Evolutionary conservation across 2,113 vertebrate genomes (phyloP).

Genomic region (Hepsetus odoe): DNA sequence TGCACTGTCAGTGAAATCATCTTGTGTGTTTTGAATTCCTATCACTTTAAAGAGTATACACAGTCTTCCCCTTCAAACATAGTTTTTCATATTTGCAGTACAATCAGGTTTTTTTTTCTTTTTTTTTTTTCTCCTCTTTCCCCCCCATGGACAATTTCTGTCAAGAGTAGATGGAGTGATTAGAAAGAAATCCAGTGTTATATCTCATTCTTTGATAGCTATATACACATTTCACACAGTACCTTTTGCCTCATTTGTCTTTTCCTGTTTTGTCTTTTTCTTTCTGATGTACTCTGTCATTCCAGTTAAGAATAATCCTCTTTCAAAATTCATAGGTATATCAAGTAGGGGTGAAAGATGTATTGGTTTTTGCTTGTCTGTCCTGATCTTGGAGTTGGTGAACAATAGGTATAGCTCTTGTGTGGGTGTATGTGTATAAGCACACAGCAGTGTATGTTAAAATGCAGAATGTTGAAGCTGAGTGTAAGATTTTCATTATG

Average conservation of each 20-base stretch:
- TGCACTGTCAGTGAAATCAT: constrained; percentile 56
- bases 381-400: background rate
- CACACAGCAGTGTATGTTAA: background rate
- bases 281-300: constrained; percentile 8
- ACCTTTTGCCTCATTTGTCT: constrained; percentile 29
- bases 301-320: constrained; percentile 31
- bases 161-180: constrained; percentile 55
- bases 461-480: background rate
- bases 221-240: constrained; percentile 35
- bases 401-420: background rate
- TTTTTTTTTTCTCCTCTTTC: too few species aligned
- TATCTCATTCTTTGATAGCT: constrained; percentile 32
- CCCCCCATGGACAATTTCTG: constrained; percentile 51
- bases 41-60: constrained; percentile 44
- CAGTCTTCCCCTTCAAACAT: constrained; percentile 25
- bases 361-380: background rate
- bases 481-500: constrained; percentile 13
- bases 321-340: constrained; percentile 2
- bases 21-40: constrained; percentile 59
- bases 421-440: background rate
- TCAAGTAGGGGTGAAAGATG: constrained; percentile 15
- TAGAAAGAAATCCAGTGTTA: constrained; percentile 48
- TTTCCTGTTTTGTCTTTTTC: constrained; percentile 2
- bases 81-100: constrained; percentile 42
- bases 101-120: constrained; percentile 44